A percentile compares a stretch with the other conserved stretches of the same genome.
phyloP scores from a whole-genome alignment of 2,888 invertebrate species.

The Plagiodera versicolora region DNA sequence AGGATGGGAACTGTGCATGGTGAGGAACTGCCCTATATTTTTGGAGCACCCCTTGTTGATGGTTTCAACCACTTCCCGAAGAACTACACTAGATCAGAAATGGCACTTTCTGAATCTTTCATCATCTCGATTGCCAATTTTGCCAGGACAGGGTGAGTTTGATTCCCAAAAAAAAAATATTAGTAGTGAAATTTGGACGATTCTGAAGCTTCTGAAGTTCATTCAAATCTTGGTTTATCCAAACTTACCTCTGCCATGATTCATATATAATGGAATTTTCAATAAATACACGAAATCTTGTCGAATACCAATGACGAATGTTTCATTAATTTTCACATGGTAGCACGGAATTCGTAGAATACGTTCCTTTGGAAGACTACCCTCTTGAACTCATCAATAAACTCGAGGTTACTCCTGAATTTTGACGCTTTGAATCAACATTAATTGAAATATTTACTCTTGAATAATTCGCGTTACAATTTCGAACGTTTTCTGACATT shows the following conservation, averaged over 20 bases:
- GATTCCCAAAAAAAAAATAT: not conserved
- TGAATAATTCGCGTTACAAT: not conserved
- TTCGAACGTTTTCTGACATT: not conserved
- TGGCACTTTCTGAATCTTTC: conserved; percentile 82
- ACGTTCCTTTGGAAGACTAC: not conserved
- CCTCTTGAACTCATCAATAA: not conserved
- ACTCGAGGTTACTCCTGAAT: not conserved
- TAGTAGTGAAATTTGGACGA: too few species aligned
- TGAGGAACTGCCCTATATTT: conserved; percentile 87
- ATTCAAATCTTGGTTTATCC: too few species aligned
- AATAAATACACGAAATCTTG: too few species aligned
- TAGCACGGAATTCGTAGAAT: too few species aligned
- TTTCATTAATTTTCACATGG: too few species aligned
- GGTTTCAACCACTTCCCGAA: conserved; percentile 81
- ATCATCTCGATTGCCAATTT: conserved; percentile 89
- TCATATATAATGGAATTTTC: too few species aligned
- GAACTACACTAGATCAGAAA: conserved; percentile 87
- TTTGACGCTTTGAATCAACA: not conserved
- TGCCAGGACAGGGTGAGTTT: conserved; percentile 83
- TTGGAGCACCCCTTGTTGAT: conserved; percentile 87
- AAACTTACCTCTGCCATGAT: too few species aligned
- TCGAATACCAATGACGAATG: too few species aligned
- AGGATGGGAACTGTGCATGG: conserved; percentile 91
- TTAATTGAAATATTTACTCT: not conserved
- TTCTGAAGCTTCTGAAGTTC: too few species aligned